Evolutionary conservation across 1,140 invertebrate species (phyloP).

Genomic region (Glossosoma conforme): DNA sequence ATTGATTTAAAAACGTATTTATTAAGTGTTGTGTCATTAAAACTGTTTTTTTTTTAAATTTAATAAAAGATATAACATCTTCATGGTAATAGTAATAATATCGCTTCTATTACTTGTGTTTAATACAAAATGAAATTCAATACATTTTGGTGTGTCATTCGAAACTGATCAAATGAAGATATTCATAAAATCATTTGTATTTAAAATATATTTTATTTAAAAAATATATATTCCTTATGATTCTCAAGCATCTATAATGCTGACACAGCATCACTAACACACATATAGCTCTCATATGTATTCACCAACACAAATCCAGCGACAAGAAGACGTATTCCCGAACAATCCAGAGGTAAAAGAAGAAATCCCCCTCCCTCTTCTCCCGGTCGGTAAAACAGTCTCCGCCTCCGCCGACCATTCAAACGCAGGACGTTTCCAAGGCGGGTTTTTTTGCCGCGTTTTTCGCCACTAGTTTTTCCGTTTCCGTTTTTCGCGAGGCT

Average conservation of each 20-base stretch:
- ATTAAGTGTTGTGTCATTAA: too few species aligned
- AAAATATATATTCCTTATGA: too few species aligned
- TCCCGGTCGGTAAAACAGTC: conserved; percentile 1
- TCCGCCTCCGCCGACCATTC: background rate
- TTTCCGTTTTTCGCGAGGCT: conserved; percentile 1
- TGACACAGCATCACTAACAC: conserved; percentile 16
- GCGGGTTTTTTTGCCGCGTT: conserved; percentile 7
- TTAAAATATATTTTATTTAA: too few species aligned
- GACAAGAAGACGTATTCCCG: conserved; percentile 25
- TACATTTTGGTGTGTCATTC: too few species aligned
- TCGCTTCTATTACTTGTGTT: too few species aligned
- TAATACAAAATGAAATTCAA: too few species aligned
- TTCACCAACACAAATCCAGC: background rate
- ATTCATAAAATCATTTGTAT: too few species aligned
- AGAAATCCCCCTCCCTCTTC: conserved; percentile 15
- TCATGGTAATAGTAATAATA: too few species aligned
- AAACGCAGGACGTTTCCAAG: background rate
- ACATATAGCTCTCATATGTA: background rate
- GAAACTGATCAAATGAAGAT: too few species aligned
- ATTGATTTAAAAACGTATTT: too few species aligned
- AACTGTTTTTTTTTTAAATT: too few species aligned
- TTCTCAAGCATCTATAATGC: conserved; percentile 5
- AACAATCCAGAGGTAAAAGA: conserved; percentile 21
- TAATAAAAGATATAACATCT: too few species aligned
- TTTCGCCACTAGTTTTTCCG: background rate